phyloP scores from a whole-genome alignment of 2,888 invertebrate species.

The Nezara viridula region DNA sequence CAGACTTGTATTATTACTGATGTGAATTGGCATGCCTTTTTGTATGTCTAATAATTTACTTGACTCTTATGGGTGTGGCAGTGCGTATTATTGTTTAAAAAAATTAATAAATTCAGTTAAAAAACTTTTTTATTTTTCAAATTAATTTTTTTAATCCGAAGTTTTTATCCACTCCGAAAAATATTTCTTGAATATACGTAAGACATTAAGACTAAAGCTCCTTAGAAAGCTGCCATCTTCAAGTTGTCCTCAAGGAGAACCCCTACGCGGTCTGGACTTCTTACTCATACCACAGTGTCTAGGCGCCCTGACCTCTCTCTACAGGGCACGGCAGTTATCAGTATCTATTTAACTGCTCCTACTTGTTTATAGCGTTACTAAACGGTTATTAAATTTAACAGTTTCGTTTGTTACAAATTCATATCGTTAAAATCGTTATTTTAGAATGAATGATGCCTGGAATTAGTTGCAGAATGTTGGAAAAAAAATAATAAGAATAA shows the following conservation, averaged over 20 bases:
- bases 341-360: not conserved
- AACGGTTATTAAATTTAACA: not conserved
- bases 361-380: not conserved
- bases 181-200: not conserved
- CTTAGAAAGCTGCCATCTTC: not conserved
- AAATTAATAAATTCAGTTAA: too few relatives aligned
- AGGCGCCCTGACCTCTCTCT: not conserved
- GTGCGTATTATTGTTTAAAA: too few relatives aligned
- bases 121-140: too few relatives aligned
- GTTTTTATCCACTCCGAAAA: not conserved
- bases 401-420: not conserved
- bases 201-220: not conserved
- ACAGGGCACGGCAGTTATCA: not conserved
- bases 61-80: too few relatives aligned
- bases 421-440: not conserved
- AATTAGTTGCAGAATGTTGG: too few relatives aligned
- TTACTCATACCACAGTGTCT: not conserved
- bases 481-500: too few relatives aligned
- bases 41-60: too few relatives aligned
- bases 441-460: too few relatives aligned
- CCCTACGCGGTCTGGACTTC: not conserved
- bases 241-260: not conserved
- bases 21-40: too few relatives aligned
- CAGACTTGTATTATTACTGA: too few relatives aligned
- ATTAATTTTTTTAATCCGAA: too few relatives aligned